Conservation (phyloP, 2,113 vertebrate species). For the Baryphthengus martii region DNA sequence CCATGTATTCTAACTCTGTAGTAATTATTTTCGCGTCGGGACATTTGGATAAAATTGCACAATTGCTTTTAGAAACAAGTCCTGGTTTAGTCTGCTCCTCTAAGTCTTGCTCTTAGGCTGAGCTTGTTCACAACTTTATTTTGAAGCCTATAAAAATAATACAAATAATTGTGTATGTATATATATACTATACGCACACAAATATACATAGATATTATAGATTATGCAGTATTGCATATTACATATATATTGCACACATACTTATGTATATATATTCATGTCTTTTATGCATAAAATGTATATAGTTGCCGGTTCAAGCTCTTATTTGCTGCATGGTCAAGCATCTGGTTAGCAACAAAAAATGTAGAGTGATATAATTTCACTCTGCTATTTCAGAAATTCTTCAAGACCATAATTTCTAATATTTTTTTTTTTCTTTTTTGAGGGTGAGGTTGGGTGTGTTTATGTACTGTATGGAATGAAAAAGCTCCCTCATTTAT, state of each 20-base stretch:
- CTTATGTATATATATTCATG: neutral
- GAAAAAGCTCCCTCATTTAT: neutral
- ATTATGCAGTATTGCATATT: neutral
- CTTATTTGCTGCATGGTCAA: neutral
- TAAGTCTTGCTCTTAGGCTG: neutral
- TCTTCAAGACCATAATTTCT: neutral
- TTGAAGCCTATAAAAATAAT: neutral
- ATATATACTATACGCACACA: neutral
- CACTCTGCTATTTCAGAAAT: neutral
- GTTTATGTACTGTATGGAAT: neutral
- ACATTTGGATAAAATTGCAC: neutral
- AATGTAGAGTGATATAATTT: neutral
- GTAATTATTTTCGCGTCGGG: neutral
- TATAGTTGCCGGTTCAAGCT: neutral
- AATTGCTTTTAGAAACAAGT: neutral
- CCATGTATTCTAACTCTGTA: fast-evolving
- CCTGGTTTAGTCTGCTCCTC: neutral
- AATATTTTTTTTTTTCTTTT: neutral
- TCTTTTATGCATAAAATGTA: neutral
- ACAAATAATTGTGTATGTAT: neutral
- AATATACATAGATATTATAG: neutral
- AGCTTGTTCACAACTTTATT: neutral
- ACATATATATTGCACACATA: neutral
- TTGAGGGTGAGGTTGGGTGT: fast-evolving
- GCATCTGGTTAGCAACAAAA: neutral